A percentile compares a stretch with the other conserved stretches of the same genome.
Conservation (phyloP, 2,797 vertebrate genomes). For the Propithecus deckenii region DNA sequence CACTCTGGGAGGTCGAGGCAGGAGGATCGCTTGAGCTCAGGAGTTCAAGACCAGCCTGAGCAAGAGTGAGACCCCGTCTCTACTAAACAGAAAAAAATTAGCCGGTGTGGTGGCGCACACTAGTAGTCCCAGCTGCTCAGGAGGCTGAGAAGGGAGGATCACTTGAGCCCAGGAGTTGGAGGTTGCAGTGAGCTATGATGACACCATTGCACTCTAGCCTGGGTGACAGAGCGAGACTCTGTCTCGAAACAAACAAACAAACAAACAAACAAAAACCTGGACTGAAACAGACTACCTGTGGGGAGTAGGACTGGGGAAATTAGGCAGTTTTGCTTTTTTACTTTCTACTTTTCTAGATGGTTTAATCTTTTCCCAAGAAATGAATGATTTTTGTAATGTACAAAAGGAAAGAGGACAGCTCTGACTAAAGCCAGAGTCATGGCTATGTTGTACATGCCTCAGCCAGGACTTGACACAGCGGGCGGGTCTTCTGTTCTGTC, state of each 20-base stretch:
- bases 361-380: not conserved
- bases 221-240: not conserved
- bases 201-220: not conserved
- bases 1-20: not conserved
- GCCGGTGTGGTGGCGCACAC: accelerated
- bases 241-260: not conserved
- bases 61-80: too few species aligned
- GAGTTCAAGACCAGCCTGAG: too few species aligned
- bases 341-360: not conserved
- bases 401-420: not conserved
- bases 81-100: too few species aligned
- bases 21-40: not conserved
- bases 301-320: not conserved
- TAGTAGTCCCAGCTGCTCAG: too few species aligned
- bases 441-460: not conserved
- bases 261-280: not conserved
- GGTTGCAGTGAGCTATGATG: not conserved
- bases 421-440: not conserved
- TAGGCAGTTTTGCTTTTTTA: not conserved
- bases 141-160: too few species aligned
- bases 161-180: not conserved
- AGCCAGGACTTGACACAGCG: not conserved
- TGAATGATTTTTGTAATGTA: not conserved
- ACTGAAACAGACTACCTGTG: not conserved
- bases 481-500: not conserved